Evolutionary conservation across 2,888 invertebrate species (phyloP), one percentile per base, ranked within the genome.

Genomic region (Steinernema carpocapsae): DNA sequence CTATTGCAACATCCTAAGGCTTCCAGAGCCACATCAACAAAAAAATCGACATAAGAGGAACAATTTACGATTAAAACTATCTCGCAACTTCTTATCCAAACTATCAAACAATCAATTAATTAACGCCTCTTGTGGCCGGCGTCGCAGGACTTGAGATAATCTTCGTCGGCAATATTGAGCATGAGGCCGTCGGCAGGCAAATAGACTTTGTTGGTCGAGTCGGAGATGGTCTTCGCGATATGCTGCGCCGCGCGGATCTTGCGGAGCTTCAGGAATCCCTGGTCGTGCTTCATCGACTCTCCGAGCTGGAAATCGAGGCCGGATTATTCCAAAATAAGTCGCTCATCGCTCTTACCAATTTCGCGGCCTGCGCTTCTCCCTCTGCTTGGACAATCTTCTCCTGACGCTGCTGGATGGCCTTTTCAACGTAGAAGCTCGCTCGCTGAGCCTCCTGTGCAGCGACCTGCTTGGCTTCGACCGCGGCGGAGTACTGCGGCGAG

Each of bases 371-470:
- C 7, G 99, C 97, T 92, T 99, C 99, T 91, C 99, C 99, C 91
- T 99, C 97, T 77, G 97, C 97, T 88, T 97, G 96, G 0, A 99
- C 95, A 89, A 99, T 96, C 89, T 99, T 97, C 89, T 97, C 97
- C 89, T 97, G 99, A 82, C 93, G 92, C 89, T 97, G 97, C 88
- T 99, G 99, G 87, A 93, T 94, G 26, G 99, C 99, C 84, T 93
- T 92, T 90, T 99, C 99, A 0, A 99, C 99, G 48, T 95, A 93
- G 89, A 99, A 99, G 74, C 95, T 95, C 24, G 99, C 99, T 82
- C 97, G 91, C 89, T 99, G 99, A 12, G 99, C 99, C 89, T 99
- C 99, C 90, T 99, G 99, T 88, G 99, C 97, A 0, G 99, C 99
- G 0, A 99, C 96, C 90, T 91, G 83, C n/a, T 83, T 83, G 4